Percentiles rank a stretch among this genome's conserved stretches.
phyloP scores from a whole-genome alignment of 2,113 vertebrate species.

The Hydrolagus affinis region DNA sequence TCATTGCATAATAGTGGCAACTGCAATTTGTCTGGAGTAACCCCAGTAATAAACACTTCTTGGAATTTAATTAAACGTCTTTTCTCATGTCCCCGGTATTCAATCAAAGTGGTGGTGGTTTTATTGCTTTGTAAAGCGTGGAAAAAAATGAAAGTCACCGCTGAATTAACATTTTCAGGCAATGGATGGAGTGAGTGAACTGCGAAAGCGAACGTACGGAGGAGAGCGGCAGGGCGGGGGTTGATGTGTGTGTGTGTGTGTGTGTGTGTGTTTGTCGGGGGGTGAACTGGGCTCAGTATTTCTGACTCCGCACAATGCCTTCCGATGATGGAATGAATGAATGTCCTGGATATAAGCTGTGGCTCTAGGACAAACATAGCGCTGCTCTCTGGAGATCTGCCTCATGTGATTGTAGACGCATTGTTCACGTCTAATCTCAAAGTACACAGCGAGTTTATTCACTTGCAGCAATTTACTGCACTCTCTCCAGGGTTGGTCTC shows the following conservation, averaged over 20 bases:
- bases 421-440: constrained; percentile 18
- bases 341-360: background rate
- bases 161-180: constrained; percentile 15
- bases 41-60: constrained; percentile 28
- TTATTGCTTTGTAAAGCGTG: background rate
- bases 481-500: constrained; percentile 1
- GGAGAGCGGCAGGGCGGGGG: too few relatives aligned
- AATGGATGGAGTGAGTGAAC: background rate
- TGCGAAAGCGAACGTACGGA: background rate
- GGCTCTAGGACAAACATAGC: background rate
- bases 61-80: constrained; percentile 30
- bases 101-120: background rate
- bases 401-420: constrained; percentile 11
- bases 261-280: too few relatives aligned
- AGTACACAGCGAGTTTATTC: constrained; percentile 18
- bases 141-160: constrained; percentile 14
- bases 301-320: too few relatives aligned
- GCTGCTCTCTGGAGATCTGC: background rate
- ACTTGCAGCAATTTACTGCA: constrained; percentile 17
- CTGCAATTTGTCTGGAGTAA: constrained; percentile 5
- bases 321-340: too few relatives aligned
- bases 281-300: too few relatives aligned
- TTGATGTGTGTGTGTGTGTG: too few relatives aligned
- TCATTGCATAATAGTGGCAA: background rate
- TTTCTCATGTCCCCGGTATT: background rate